These are phyloP conservation scores for Schizaphis graminum DNA, from an alignment of 2,888 invertebrate genomes.

Conservation along the genomic window DNA sequence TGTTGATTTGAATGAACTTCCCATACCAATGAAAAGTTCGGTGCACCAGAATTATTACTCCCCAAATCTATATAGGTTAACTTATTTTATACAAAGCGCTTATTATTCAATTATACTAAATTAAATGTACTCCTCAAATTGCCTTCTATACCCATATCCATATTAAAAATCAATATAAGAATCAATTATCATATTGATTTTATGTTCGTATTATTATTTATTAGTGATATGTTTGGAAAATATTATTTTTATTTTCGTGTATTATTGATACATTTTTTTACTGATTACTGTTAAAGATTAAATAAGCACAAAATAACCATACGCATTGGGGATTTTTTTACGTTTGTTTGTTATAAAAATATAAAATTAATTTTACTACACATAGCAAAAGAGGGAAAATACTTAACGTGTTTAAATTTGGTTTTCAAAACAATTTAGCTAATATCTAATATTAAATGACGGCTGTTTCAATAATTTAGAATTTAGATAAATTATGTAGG, in stretches of 20 bases:
- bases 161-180: not conserved
- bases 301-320: not conserved
- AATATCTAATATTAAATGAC: not conserved
- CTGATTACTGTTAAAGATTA: not conserved
- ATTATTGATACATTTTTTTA: too few relatives aligned
- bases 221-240: not conserved
- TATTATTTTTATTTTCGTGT: not conserved
- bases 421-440: not conserved
- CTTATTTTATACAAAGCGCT: not conserved
- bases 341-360: not conserved
- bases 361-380: not conserved
- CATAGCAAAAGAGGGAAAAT: not conserved
- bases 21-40: constrained; percentile 19
- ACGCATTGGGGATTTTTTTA: not conserved
- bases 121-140: not conserved
- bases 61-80: not conserved
- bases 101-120: not conserved
- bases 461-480: not conserved
- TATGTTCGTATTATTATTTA: not conserved
- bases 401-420: not conserved
- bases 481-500: not conserved
- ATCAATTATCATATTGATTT: not conserved
- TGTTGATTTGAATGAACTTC: constrained; percentile 56
- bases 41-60: not conserved
- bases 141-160: not conserved